Base-by-base conservation (phyloP, 2,113 vertebrate genomes). In the Bombycilla garrulus region DNA sequence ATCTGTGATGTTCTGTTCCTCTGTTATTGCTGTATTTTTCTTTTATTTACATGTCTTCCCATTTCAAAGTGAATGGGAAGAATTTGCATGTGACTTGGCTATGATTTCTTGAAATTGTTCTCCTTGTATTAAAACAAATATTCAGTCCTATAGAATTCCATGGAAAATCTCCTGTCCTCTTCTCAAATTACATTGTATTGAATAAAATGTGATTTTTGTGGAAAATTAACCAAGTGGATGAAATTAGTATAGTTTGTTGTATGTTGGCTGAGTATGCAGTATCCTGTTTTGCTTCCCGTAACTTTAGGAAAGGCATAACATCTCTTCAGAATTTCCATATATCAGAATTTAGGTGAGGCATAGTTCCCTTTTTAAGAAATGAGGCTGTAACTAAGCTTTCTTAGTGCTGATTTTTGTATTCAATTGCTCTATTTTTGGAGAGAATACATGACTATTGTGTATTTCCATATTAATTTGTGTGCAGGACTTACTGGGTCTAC, bases 71-170 rank as follows among this genome's bases (percentile, higher is more conserved):
- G 57, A 69, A 64, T 23, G 66, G 74, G 38, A 73, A 65, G 35
- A 86, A 88, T 90, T 69, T 82, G 14, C 31, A 11, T 76, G 48
- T 79, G 36, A 15, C 36, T 57, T 47, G 7, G 17, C 44, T 84
- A 8, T 50, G 50, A 61, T 95, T 86, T 80, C 36, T 62, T 66
- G 18, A 36, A 86, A 11, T 71, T 71, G 19, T 50, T 85, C 70
- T 93, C 3, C 9, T 31, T 74, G 6, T 35, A 8, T 65, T 90
- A 61, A 81, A 76, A 60, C 31, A 81, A 62, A 25, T 62, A 53
- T 1, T 42, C n/a, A 69, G 5, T 42, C 54, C 25, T 56, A 4
- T 13, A 89, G 69, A 76, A 64, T 35, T 81, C 7, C 0, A 0
- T 71, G 48, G 48, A 48, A 83, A 74, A 88, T 53, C 9, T 82